Evolutionary conservation across 2,888 invertebrate species (phyloP).

Genomic region (Strigamia maritima): DNA sequence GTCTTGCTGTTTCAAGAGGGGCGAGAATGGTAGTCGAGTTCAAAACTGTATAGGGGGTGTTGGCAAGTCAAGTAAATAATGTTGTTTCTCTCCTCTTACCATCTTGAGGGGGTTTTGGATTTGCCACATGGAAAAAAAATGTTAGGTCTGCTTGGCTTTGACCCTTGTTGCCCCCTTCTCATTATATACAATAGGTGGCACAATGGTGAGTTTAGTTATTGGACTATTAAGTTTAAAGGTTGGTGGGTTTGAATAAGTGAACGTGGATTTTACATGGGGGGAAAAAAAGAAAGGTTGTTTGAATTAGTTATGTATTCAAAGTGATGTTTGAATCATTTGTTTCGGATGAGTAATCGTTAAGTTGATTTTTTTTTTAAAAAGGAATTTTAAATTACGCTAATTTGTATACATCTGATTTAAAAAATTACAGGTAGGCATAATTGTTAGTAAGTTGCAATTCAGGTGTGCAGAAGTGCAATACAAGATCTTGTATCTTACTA

Average conservation of each 20-base stretch:
- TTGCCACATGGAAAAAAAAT: not conserved
- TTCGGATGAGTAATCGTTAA: not conserved
- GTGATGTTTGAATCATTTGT: not conserved
- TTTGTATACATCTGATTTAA: not conserved
- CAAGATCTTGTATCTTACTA: no score
- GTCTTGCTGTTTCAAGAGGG: not conserved
- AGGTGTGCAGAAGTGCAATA: no score
- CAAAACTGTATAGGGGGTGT: not conserved
- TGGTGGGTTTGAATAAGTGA: not conserved
- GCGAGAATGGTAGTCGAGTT: not conserved
- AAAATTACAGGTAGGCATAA: not conserved
- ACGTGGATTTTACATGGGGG: not conserved
- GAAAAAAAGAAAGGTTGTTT: not conserved
- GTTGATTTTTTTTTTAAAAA: not conserved
- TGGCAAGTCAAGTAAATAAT: not conserved
- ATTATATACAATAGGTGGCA: conserved; percentile 10
- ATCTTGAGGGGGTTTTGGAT: conserved; percentile 7
- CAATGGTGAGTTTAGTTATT: conserved; percentile 1
- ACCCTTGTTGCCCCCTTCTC: not conserved
- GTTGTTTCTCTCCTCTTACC: conserved; percentile 7
- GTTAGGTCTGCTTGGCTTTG: not conserved
- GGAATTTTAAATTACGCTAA: not conserved
- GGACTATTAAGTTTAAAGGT: not conserved
- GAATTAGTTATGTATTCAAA: not conserved
- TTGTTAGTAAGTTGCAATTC: not conserved